phyloP scores from a whole-genome alignment of 2,113 vertebrate genomes.

The Cynoglossus semilaevis region DNA sequence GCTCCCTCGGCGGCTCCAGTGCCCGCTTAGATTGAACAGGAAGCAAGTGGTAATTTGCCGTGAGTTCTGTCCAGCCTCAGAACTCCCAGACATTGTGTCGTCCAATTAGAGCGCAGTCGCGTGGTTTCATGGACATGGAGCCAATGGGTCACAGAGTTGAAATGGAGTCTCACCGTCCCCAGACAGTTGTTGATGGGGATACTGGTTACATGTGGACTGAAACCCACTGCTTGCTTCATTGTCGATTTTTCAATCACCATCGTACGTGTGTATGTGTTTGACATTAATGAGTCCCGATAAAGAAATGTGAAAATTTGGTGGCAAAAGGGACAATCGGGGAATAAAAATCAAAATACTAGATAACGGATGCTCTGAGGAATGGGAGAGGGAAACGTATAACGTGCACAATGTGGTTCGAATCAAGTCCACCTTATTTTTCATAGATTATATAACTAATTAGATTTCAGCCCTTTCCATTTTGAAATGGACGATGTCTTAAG shows the following conservation, averaged over 20 bases:
- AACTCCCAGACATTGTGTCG: conserved; percentile 67
- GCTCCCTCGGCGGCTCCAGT: conserved; percentile 65
- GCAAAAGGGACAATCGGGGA: conserved; percentile 26
- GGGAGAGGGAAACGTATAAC: conserved; percentile 45
- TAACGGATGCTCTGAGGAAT: conserved; percentile 47
- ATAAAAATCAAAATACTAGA: conserved; percentile 53
- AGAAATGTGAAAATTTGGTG: conserved; percentile 50
- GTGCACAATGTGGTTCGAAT: conserved; percentile 68
- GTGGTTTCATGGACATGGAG: conserved; percentile 46
- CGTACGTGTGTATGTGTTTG: conserved; percentile 37
- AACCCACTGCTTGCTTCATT: conserved; percentile 40
- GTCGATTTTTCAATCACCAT: conserved; percentile 31
- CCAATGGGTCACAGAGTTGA: conserved; percentile 65
- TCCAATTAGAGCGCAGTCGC: conserved; percentile 66
- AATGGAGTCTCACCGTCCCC: conserved; percentile 59
- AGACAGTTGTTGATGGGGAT: conserved; percentile 65
- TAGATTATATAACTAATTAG: conserved; percentile 72
- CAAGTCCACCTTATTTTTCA: conserved; percentile 58
- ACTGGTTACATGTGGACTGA: conserved; percentile 49
- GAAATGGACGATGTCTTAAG: conserved; percentile 61
- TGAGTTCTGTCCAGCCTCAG: conserved; percentile 73
- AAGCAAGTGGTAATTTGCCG: conserved; percentile 72
- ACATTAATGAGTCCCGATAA: conserved; percentile 39
- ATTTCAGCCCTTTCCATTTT: conserved; percentile 73
- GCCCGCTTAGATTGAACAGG: conserved; percentile 67